Conservation (phyloP, 2,797 vertebrate species). For the Parauchenoglanis punctatus region DNA sequence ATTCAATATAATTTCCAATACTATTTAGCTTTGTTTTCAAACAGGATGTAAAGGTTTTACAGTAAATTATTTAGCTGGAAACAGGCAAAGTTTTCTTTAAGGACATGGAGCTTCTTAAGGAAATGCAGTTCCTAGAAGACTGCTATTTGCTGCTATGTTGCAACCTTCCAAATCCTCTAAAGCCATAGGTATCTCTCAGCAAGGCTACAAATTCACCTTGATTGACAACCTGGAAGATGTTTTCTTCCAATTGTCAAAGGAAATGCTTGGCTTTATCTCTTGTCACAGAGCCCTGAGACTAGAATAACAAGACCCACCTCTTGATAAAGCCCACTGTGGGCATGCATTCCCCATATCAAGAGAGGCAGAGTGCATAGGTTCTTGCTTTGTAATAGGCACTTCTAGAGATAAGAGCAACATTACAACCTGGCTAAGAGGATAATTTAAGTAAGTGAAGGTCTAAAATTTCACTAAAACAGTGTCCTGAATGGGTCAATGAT, state of each 20-base stretch:
- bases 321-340: conserved; percentile 19
- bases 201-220: conserved; percentile 46
- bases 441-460: conserved; percentile 8
- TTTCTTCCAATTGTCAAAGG: conserved; percentile 8
- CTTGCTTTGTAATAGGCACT: conserved; percentile 12
- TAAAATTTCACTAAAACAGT: conserved; percentile 9
- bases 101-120: conserved; percentile 11
- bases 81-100: background rate
- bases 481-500: background rate
- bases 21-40: background rate
- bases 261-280: conserved; percentile 9
- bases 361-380: conserved; percentile 7
- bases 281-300: background rate
- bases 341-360: conserved; percentile 7
- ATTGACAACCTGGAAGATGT: conserved; percentile 35
- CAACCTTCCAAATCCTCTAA: conserved; percentile 24
- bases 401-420: conserved; percentile 30
- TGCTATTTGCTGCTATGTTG: conserved; percentile 40
- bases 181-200: conserved; percentile 42
- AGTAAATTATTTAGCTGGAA: background rate
- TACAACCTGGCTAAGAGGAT: conserved; percentile 17
- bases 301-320: background rate
- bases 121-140: conserved; percentile 13
- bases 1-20: background rate
- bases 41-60: background rate